phyloP scores from a whole-genome alignment of 2,113 vertebrate genomes.

The Saccopteryx leptura region DNA sequence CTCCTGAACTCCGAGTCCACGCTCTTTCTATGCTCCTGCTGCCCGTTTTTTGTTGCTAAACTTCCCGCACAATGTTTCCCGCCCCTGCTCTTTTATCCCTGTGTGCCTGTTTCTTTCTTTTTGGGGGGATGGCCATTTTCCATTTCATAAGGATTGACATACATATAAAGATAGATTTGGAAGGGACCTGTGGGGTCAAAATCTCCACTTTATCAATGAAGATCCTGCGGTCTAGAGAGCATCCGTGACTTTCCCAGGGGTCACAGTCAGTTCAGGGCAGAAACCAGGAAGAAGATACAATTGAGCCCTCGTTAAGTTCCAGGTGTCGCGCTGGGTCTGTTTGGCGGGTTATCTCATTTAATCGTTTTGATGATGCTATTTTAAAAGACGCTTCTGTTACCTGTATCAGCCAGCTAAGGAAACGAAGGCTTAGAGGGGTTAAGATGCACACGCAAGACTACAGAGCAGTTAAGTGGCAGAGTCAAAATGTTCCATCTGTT shows the following conservation, averaged over 20 bases:
- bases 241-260: not conserved
- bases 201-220: not conserved
- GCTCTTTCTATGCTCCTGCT: not conserved
- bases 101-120: not conserved
- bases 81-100: not conserved
- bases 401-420: not conserved
- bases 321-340: not conserved
- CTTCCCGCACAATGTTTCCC: not conserved
- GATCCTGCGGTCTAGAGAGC: not conserved
- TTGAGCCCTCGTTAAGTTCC: not conserved
- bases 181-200: not conserved
- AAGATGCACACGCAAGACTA: not conserved
- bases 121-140: not conserved
- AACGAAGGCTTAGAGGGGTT: not conserved
- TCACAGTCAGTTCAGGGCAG: not conserved
- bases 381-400: not conserved
- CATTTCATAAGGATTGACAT: not conserved
- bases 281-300: not conserved
- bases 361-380: not conserved
- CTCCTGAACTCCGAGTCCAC: not conserved
- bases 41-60: not conserved
- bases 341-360: not conserved
- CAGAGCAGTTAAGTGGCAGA: not conserved
- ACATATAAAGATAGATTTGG: not conserved
- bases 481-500: not conserved